A percentile compares a stretch with the other conserved stretches of the same genome.
Conservation (phyloP, 1,140 invertebrate species). For the Drosophila novamexicana region DNA sequence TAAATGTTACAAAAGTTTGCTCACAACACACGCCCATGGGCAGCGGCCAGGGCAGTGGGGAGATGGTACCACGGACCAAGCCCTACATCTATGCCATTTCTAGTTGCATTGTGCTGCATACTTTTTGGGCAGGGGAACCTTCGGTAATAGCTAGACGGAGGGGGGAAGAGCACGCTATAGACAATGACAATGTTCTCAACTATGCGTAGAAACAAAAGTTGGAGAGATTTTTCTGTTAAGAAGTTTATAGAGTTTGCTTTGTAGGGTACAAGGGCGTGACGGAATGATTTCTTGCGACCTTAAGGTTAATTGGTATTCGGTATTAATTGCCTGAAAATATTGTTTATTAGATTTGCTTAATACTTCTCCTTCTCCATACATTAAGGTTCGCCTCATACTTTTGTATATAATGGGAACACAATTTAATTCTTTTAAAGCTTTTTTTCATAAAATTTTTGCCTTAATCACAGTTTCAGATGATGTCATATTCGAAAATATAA, state of each 20-base stretch:
- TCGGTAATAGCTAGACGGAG: constrained; percentile 28
- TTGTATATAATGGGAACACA: too few relatives aligned
- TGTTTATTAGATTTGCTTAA: too few relatives aligned
- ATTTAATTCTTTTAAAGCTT: too few relatives aligned
- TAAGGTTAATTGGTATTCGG: not conserved
- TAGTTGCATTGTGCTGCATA: constrained; percentile 68
- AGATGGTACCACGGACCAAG: not conserved
- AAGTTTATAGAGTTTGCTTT: constrained; percentile 51
- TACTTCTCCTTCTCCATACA: too few relatives aligned
- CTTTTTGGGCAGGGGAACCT: constrained; percentile 42
- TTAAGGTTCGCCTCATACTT: too few relatives aligned
- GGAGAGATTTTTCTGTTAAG: constrained; percentile 37
- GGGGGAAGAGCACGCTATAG: not conserved
- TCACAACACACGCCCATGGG: constrained; percentile 47
- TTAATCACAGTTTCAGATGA: too few relatives aligned
- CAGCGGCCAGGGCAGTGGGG: not conserved
- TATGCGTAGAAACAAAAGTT: constrained; percentile 64
- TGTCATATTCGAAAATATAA: too few relatives aligned
- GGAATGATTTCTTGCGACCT: constrained; percentile 14
- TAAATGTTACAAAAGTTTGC: constrained; percentile 77
- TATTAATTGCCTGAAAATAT: too few relatives aligned
- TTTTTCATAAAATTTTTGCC: too few relatives aligned
- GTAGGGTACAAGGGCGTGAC: constrained; percentile 19
- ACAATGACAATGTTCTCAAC: constrained; percentile 28
- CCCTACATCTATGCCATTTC: constrained; percentile 47